phyloP scores from a whole-genome alignment of 2,888 invertebrate species.

The Drosophila nigritarsus region DNA sequence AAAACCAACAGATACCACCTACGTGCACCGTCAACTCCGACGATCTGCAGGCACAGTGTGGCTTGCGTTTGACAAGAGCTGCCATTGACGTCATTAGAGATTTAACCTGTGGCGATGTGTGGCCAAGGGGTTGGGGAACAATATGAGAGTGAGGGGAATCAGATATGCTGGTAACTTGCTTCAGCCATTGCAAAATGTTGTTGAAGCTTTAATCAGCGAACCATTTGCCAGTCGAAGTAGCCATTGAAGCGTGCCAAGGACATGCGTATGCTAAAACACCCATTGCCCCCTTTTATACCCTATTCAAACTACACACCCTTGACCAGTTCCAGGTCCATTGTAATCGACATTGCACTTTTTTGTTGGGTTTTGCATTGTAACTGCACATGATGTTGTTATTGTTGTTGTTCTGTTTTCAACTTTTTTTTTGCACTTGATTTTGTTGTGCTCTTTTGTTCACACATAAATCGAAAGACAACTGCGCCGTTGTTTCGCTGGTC shows the following conservation, averaged over 20 bases:
- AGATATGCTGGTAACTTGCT: background rate
- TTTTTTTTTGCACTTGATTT: constrained; percentile 18
- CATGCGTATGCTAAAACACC: constrained; percentile 38
- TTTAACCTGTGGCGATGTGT: constrained; percentile 37
- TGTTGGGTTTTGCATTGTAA: constrained; percentile 27
- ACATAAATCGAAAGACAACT: constrained; percentile 57
- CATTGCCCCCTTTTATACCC: background rate
- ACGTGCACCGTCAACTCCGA: constrained; percentile 1
- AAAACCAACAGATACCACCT: constrained; percentile 13
- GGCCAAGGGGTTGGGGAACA: constrained; percentile 4
- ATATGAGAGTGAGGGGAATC: background rate
- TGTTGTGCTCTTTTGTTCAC: constrained; percentile 25
- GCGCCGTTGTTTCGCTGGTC: constrained; percentile 20
- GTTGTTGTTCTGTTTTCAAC: background rate
- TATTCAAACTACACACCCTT: background rate
- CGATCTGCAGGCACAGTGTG: constrained; percentile 8
- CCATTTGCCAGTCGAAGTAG: constrained; percentile 30
- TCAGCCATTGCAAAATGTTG: constrained; percentile 47
- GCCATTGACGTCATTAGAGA: constrained; percentile 62
- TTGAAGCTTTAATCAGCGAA: constrained; percentile 52
- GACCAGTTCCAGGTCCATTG: constrained; percentile 30
- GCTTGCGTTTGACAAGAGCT: constrained; percentile 51
- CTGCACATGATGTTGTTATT: constrained; percentile 6
- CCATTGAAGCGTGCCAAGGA: constrained; percentile 60
- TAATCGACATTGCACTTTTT: constrained; percentile 46